These are phyloP conservation scores for Cryptocephalus primarius DNA, from an alignment of 2,888 invertebrate species.

Conservation along the genomic window DNA sequence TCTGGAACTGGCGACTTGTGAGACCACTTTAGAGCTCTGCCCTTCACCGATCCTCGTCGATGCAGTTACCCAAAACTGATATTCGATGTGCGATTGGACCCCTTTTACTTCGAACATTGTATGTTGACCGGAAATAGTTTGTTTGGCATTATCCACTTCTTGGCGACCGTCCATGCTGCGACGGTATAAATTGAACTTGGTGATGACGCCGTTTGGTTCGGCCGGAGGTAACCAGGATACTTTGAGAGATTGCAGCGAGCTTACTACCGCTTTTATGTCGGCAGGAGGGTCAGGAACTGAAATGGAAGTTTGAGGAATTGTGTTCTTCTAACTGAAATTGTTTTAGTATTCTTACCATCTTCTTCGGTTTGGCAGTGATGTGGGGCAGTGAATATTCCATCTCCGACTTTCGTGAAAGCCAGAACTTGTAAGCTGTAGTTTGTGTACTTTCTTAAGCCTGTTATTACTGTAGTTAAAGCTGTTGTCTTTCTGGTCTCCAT, in stretches of 20 bases:
- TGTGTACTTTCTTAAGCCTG: constrained; percentile 61
- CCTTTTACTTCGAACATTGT: constrained; percentile 56
- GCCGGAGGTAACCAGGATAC: constrained; percentile 69
- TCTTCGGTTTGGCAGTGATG: constrained; percentile 67
- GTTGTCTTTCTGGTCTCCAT: constrained; percentile 55
- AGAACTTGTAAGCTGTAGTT: constrained; percentile 74
- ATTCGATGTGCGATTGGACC: constrained; percentile 57
- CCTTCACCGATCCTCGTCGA: constrained; percentile 70
- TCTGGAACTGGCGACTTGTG: constrained; percentile 53
- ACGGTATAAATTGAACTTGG: constrained; percentile 63
- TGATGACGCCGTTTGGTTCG: constrained; percentile 66
- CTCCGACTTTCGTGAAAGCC: constrained; percentile 68
- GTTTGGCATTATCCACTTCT: constrained; percentile 57
- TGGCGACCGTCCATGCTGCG: constrained; percentile 56
- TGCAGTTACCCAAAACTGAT: constrained; percentile 71
- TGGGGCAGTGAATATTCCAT: constrained; percentile 56
- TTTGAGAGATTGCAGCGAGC: constrained; percentile 60
- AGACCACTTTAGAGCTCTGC: constrained; percentile 56
- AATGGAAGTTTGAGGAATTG: neutral
- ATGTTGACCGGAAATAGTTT: constrained; percentile 52
- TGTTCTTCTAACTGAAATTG: neutral
- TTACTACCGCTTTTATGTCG: constrained; percentile 68
- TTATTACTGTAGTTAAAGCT: constrained; percentile 56
- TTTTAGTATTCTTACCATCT: constrained; percentile 45
- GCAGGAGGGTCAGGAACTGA: constrained; percentile 68